Evolutionary conservation across 2,797 vertebrate species (phyloP).

Genomic region (Zenarchopterus dispar): DNA sequence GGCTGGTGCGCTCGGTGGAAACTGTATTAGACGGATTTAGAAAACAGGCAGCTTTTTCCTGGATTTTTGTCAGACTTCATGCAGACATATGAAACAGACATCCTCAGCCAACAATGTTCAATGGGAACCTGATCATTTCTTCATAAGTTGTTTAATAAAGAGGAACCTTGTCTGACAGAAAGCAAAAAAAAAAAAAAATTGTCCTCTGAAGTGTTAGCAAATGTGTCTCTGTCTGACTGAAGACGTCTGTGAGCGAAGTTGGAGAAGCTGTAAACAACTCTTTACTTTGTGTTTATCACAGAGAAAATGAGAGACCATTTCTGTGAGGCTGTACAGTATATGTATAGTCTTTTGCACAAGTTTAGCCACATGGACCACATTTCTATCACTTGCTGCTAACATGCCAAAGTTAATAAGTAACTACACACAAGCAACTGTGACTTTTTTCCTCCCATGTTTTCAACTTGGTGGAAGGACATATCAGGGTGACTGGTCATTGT

Average conservation of each 20-base stretch:
- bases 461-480: no score
- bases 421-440: no score
- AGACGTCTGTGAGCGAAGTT: no score
- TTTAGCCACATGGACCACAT: conserved; percentile 51
- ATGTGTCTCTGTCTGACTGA: neutral
- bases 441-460: no score
- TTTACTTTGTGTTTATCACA: conserved; percentile 31
- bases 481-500: no score
- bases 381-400: conserved; percentile 9
- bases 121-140: conserved; percentile 3
- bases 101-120: conserved; percentile 10
- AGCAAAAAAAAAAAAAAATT: conserved; percentile 23
- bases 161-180: neutral
- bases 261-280: conserved; percentile 7
- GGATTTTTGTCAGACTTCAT: conserved; percentile 36
- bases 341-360: conserved; percentile 1
- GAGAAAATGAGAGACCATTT: conserved; percentile 42
- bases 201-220: conserved; percentile 1
- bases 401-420: neutral
- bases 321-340: conserved; percentile 9
- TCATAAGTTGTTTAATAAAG: conserved; percentile 13
- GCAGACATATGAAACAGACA: conserved; percentile 34
- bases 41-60: conserved; percentile 51
- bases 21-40: conserved; percentile 25
- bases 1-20: conserved; percentile 49